Base-by-base conservation (phyloP, 2,888 invertebrate genomes). In the Nephrotoma appendiculata region DNA sequence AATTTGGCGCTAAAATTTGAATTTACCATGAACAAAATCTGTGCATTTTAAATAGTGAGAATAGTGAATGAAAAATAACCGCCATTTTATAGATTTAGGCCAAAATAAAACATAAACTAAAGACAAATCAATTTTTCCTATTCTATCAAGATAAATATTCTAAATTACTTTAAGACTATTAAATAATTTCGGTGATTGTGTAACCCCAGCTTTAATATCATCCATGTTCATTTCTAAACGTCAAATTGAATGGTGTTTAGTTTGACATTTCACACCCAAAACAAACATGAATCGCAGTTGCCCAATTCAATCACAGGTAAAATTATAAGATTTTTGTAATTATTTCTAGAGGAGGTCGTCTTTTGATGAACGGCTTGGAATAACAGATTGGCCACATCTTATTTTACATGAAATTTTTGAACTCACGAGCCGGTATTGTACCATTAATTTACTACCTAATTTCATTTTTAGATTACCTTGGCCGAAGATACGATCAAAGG, bases 401-500 rank as follows among this genome's bases (percentile, higher is more conserved):
- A 31, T 2, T 31, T 31, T 31, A 31, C 31, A 31, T 31, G 31
- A 31, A 2, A 31, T 31, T 31, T 31, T 31, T 31, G 31, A 31
- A 31, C 31, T 31, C 31, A 3, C 31, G 31, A 31, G 2, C 3
- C 31, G 31, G 3, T 31, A 31, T 31, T 31, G 31, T 31, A 52
- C n/a, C 5, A 19, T 15, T 83, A 42, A 7, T 83, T 44, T 43
- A 12, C 31, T 31, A 43, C n/a, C n/a, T n/a, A n/a, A 43, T 44
- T 19, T 7, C 83, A 15, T 7, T 71, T 31, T 45, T 19, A 87
- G 87, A 87, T 87, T 42, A 31, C 84, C 1, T 12, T 86, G 9
- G 86, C 86, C 3, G 57, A 87, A 42, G 87, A 86, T n/a, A 86
- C 85, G 45, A 87, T 87, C n/a, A 86, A 86, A 31, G 86, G 87